These are phyloP conservation scores for Leptinotarsa haldemani DNA, from an alignment of 2,888 invertebrate species.

Conservation along the genomic window DNA sequence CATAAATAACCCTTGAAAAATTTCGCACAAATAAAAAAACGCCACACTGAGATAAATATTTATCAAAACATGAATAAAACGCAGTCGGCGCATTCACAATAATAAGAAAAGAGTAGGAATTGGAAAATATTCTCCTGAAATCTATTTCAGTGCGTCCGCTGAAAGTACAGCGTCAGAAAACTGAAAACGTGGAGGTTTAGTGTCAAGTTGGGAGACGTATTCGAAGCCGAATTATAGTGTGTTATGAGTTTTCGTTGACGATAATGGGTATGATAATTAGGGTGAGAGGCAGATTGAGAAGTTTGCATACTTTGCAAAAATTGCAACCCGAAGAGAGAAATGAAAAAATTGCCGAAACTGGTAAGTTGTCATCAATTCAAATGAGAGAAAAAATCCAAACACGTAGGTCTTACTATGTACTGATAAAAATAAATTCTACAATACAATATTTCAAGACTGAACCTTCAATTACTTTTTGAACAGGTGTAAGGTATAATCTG, in stretches of 20 bases:
- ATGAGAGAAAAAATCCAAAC: too few relatives aligned
- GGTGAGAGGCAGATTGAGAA: slow-evolving; percentile 71
- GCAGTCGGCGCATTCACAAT: slow-evolving; percentile 32
- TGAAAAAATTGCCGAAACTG: slow-evolving; percentile 78
- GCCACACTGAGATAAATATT: slow-evolving; percentile 32
- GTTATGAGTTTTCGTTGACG: slow-evolving; percentile 33
- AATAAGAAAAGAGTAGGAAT: slow-evolving; percentile 36
- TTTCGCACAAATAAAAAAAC: slow-evolving; percentile 29
- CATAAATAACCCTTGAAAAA: slow-evolving; percentile 37
- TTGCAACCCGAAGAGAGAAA: slow-evolving; percentile 72
- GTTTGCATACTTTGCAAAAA: slow-evolving; percentile 73
- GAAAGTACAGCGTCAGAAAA: slow-evolving; percentile 35
- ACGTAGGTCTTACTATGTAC: too few relatives aligned
- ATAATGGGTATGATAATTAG: slow-evolving; percentile 79
- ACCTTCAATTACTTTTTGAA: too few relatives aligned
- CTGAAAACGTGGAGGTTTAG: slow-evolving; percentile 43
- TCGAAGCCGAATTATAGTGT: slow-evolving; percentile 14
- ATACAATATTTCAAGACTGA: too few relatives aligned
- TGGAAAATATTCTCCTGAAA: slow-evolving; percentile 34
- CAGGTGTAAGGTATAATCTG: not conserved
- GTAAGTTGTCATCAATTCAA: slow-evolving; percentile 61
- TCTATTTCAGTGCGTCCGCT: slow-evolving; percentile 40
- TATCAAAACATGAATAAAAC: slow-evolving; percentile 43
- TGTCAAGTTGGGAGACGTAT: slow-evolving; percentile 32
- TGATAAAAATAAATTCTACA: too few relatives aligned